A percentile compares a stretch with the other conserved stretches of the same genome.
Evolutionary conservation across 2,113 vertebrate species (phyloP).

Genomic region (Lepisosteus oculatus): DNA sequence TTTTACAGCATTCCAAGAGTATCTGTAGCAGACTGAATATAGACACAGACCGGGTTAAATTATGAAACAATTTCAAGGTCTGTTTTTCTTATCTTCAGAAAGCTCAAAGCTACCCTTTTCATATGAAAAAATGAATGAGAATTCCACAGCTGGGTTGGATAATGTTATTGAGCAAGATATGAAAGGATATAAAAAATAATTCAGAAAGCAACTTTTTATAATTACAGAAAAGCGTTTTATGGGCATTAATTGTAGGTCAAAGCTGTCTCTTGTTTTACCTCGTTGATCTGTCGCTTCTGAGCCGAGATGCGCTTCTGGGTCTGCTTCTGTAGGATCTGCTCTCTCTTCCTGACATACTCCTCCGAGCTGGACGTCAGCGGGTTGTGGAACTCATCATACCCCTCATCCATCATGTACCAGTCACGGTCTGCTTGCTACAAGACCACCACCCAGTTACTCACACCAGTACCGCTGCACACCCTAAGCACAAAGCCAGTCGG

Average conservation of each 20-base stretch:
- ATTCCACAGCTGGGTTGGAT: too few species aligned
- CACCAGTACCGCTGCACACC: background rate
- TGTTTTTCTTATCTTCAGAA: too few species aligned
- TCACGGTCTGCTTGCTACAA: slow-evolving; percentile 93
- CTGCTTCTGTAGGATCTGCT: slow-evolving; percentile 94
- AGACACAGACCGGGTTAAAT: too few species aligned
- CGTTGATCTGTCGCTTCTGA: slow-evolving; percentile 93
- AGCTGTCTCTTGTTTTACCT: slow-evolving; percentile 60
- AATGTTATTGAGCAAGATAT: too few species aligned
- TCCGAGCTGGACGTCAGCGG: slow-evolving; percentile 88
- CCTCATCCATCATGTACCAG: slow-evolving; percentile 99
- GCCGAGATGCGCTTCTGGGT: slow-evolving; percentile 96
- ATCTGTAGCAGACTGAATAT: too few species aligned
- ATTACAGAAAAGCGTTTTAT: background rate
- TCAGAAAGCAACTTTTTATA: background rate
- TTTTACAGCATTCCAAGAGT: too few species aligned
- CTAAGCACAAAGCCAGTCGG: too few species aligned
- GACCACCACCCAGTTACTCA: background rate
- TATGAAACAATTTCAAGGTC: too few species aligned
- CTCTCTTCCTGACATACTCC: slow-evolving; percentile 89
- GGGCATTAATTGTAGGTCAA: background rate
- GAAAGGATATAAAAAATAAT: too few species aligned
- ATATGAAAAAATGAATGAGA: too few species aligned
- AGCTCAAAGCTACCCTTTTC: too few species aligned
- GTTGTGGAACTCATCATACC: slow-evolving; percentile 94